Percentiles rank a stretch among this genome's conserved stretches.
Conservation (phyloP, 1,140 invertebrate genomes). For the Leptopilina boulardi region DNA sequence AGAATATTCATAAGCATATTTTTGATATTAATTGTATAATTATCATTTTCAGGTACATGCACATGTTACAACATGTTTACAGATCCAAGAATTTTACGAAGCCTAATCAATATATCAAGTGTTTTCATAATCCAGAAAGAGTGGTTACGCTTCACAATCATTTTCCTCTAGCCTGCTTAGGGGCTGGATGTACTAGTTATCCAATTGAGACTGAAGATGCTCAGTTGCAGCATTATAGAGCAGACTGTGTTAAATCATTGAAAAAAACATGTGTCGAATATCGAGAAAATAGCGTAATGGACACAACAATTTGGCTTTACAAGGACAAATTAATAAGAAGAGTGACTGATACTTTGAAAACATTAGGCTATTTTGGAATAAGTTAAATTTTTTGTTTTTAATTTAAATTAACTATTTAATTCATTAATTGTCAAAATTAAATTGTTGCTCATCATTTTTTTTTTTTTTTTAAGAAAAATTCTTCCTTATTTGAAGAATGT, state of each 20-base stretch:
- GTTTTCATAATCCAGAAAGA: slow-evolving; percentile 93
- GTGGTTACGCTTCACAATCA: slow-evolving; percentile 95
- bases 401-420: background rate
- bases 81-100: slow-evolving; percentile 94
- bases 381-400: slow-evolving; percentile 53
- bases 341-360: slow-evolving; percentile 82
- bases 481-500: background rate
- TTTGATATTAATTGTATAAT: background rate
- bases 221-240: slow-evolving; percentile 94
- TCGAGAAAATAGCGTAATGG: slow-evolving; percentile 87
- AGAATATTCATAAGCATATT: background rate
- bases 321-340: slow-evolving; percentile 84
- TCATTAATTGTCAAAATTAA: background rate
- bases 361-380: slow-evolving; percentile 83
- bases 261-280: slow-evolving; percentile 91
- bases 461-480: background rate
- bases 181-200: slow-evolving; percentile 90
- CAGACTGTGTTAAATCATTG: slow-evolving; percentile 92
- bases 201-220: slow-evolving; percentile 89
- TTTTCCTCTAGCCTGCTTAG: slow-evolving; percentile 92
- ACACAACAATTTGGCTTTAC: slow-evolving; percentile 92
- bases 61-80: slow-evolving; percentile 96
- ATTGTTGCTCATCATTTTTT: background rate
- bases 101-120: slow-evolving; percentile 95
- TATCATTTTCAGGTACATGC: slow-evolving; percentile 83